Percentiles rank a stretch among this genome's conserved stretches.
phyloP scores from a whole-genome alignment of 1,140 invertebrate species.

The Heliconius hewitsoni region DNA sequence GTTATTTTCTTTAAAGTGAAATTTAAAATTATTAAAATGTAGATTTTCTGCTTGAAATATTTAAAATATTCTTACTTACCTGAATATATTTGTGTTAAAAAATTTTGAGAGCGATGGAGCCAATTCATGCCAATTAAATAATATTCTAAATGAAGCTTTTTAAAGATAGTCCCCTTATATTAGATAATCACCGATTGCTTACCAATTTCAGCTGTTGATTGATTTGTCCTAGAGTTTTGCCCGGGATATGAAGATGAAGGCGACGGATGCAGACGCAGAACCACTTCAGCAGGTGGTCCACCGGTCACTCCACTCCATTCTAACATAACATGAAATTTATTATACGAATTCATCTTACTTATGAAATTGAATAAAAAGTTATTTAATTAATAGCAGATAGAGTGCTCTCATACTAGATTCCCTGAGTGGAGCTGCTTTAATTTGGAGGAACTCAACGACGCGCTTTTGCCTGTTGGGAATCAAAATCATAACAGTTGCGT shows the following conservation, averaged over 20 bases:
- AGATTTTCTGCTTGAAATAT: not conserved
- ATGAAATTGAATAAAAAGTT: too few species aligned
- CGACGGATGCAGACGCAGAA: constrained; percentile 62
- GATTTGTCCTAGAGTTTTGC: constrained; percentile 49
- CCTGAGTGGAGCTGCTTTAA: too few species aligned
- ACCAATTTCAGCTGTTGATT: constrained; percentile 47
- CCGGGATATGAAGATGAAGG: constrained; percentile 45
- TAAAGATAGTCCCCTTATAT: not conserved
- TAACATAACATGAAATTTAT: constrained; percentile 27
- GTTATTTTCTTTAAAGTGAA: not conserved
- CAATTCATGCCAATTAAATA: not conserved
- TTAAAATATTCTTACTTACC: constrained; percentile 4
- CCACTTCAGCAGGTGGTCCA: constrained; percentile 69
- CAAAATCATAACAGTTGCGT: too few species aligned
- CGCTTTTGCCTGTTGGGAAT: too few species aligned
- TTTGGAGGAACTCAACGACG: too few species aligned
- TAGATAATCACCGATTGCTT: not conserved
- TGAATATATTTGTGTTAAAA: not conserved
- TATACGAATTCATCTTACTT: not conserved
- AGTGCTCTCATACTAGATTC: too few species aligned
- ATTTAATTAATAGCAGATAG: too few species aligned
- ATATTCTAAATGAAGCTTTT: not conserved
- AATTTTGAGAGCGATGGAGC: constrained; percentile 15
- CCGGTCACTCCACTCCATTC: constrained; percentile 75
- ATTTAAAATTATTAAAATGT: not conserved